A percentile compares a stretch with the other conserved stretches of the same genome.
phyloP scores from a whole-genome alignment of 1,140 invertebrate genomes.

The Xylocopa sonorina region DNA sequence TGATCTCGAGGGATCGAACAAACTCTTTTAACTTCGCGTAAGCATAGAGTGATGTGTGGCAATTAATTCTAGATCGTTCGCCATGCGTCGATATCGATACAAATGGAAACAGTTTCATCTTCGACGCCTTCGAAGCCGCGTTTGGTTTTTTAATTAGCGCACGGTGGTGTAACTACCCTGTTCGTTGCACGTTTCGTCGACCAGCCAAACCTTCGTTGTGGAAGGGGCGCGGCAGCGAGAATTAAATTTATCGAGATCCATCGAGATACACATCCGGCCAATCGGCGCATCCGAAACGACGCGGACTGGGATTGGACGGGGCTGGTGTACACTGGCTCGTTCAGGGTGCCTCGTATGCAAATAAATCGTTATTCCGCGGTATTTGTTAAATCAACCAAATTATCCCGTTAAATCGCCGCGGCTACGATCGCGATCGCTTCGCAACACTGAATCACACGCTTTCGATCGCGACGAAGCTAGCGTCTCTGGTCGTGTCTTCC shows the following conservation, averaged over 20 bases:
- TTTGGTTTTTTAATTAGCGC: constrained; percentile 46
- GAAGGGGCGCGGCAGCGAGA: constrained; percentile 7
- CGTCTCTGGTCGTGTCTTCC: background rate
- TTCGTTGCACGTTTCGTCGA: constrained; percentile 30
- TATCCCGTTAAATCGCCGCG: constrained; percentile 66
- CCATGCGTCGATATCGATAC: background rate
- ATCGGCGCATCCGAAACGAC: background rate
- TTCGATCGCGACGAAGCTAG: constrained; percentile 48
- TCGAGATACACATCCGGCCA: constrained; percentile 44
- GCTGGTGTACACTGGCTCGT: background rate
- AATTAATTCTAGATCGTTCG: background rate
- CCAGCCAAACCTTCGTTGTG: background rate
- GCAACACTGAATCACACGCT: constrained; percentile 62
- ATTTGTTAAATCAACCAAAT: constrained; percentile 70
- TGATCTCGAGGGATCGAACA: too few species aligned
- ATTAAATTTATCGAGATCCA: constrained; percentile 61
- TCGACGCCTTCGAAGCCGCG: background rate
- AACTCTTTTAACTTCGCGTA: too few species aligned
- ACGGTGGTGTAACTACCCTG: constrained; percentile 18
- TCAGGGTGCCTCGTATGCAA: constrained; percentile 50
- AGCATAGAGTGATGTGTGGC: background rate
- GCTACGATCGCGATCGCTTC: constrained; percentile 50
- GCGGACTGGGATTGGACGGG: background rate
- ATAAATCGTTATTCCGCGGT: constrained; percentile 66
- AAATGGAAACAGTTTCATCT: background rate